Base-by-base conservation (phyloP, 2,797 vertebrate genomes). In the Podarcis siculus region DNA sequence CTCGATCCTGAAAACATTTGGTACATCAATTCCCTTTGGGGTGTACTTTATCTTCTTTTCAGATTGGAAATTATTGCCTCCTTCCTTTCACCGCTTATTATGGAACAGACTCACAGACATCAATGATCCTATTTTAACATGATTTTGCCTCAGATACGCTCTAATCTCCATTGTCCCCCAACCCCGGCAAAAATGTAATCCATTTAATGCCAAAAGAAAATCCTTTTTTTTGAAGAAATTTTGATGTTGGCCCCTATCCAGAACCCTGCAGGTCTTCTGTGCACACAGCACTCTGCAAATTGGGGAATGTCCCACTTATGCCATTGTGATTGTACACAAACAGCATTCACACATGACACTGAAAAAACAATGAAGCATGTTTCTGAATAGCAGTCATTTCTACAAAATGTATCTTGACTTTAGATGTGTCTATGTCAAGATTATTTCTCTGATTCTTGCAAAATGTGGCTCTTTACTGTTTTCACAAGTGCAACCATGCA, bases 1-100 rank as follows among this genome's bases (percentile, higher is more conserved):
- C 67, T 93, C 81, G 78, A 64, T 86, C 66, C 0, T 87, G 78
- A 89, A 91, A 3, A 1, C 85, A 9, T 80, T 95, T 92, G 81
- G 42, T 30, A 45, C 77, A 12, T 75, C 83, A 90, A 23, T 91
- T 88, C 87, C n/a, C 27, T 45, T 89, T 73, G 88, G 42, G 5
- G 79, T 35, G 21, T 1, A 23, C 37, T 42, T 69, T 3, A 30
- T 8, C 4, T 3, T 37, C 58, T 82, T 49, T 81, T 66, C 12
- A 2, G 0, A 55, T 25, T 83, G 30, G 8, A 92, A 84, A 58
- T 78, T 25, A 32, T n/a, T 71, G 84, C 87, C 84, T 32, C 6
- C 32, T 39, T 67, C 23, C 66, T 55, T 55, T 10, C 23, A 69
- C 19, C 8, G 23, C 64, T 69, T 49, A 69, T 64, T 55, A 35